Conservation (phyloP, 2,888 invertebrate species). For the Cynaeus angustus region DNA sequence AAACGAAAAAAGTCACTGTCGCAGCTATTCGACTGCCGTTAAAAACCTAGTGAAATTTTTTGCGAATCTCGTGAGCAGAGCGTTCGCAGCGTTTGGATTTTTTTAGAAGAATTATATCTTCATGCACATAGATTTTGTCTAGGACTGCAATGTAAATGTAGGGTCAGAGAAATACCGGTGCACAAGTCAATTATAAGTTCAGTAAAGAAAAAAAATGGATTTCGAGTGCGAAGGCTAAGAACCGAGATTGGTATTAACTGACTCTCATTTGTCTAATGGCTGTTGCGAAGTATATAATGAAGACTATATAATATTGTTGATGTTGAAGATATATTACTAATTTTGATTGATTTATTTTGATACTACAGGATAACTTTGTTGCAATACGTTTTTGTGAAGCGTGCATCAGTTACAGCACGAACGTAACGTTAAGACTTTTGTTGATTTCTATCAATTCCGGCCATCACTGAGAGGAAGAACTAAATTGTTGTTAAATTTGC, state of each 20-base stretch:
- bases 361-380: slow-evolving; percentile 63
- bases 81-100: slow-evolving; percentile 58
- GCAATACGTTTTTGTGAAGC: slow-evolving; percentile 61
- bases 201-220: slow-evolving; percentile 15
- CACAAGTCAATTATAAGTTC: slow-evolving; percentile 64
- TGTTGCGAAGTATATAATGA: slow-evolving; percentile 70
- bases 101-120: slow-evolving; percentile 67
- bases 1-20: slow-evolving; percentile 21
- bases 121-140: slow-evolving; percentile 70
- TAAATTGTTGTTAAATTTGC: slow-evolving; percentile 40
- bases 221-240: slow-evolving; percentile 48
- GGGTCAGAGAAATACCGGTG: slow-evolving; percentile 66
- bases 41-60: no score
- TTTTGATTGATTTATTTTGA: slow-evolving; percentile 68
- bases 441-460: slow-evolving; percentile 50
- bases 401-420: slow-evolving; percentile 44
- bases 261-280: slow-evolving; percentile 68
- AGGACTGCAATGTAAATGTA: slow-evolving; percentile 69
- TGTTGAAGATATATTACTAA: slow-evolving; percentile 67
- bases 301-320: slow-evolving; percentile 68
- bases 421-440: slow-evolving; percentile 40
- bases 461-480: slow-evolving; percentile 38
- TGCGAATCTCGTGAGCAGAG: slow-evolving; percentile 52
- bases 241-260: slow-evolving; percentile 64
- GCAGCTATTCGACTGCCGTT: slow-evolving; percentile 42